phyloP scores from a whole-genome alignment of 64 coral and sea anemone genomes.

The Hydrozoanthus tunicans region DNA sequence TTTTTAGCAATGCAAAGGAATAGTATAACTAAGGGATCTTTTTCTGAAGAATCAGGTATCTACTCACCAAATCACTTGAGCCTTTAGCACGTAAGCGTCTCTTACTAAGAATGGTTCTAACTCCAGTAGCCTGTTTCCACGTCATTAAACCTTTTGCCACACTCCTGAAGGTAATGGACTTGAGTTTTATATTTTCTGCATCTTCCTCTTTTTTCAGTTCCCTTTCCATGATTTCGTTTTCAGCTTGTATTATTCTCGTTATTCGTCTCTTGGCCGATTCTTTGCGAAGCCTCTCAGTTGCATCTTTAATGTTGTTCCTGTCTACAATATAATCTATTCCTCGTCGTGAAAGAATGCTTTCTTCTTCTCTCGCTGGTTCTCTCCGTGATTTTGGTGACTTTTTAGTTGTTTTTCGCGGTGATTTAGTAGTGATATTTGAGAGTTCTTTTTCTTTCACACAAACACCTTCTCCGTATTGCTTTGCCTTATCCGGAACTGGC shows the following conservation, averaged over 20 bases:
- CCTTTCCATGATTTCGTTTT: slow-evolving; percentile 56
- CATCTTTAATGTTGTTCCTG: background rate
- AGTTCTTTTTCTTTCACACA: background rate
- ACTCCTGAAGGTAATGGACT: slow-evolving; percentile 20
- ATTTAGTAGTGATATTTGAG: background rate
- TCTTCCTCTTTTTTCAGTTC: background rate
- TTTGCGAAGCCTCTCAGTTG: slow-evolving; percentile 56
- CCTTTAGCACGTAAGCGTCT: background rate
- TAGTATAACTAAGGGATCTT: background rate
- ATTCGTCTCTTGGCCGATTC: slow-evolving; percentile 82
- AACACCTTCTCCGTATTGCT: background rate
- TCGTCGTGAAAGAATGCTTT: slow-evolving; percentile 50
- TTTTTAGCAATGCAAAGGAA: background rate
- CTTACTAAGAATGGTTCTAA: background rate
- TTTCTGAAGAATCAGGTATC: background rate
- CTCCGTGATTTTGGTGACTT: background rate
- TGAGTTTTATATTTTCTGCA: background rate
- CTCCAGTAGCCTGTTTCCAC: slow-evolving; percentile 52
- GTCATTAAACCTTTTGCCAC: slow-evolving; percentile 43
- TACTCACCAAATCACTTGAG: slow-evolving; percentile 15
- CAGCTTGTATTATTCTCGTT: slow-evolving; percentile 69
- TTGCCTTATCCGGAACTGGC: too few species aligned
- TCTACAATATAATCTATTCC: slow-evolving; percentile 51
- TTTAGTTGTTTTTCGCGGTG: background rate
- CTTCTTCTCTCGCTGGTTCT: background rate